These are phyloP conservation scores for Capitulum mitella DNA, from an alignment of 2,888 invertebrate genomes.

Conservation along the genomic window DNA sequence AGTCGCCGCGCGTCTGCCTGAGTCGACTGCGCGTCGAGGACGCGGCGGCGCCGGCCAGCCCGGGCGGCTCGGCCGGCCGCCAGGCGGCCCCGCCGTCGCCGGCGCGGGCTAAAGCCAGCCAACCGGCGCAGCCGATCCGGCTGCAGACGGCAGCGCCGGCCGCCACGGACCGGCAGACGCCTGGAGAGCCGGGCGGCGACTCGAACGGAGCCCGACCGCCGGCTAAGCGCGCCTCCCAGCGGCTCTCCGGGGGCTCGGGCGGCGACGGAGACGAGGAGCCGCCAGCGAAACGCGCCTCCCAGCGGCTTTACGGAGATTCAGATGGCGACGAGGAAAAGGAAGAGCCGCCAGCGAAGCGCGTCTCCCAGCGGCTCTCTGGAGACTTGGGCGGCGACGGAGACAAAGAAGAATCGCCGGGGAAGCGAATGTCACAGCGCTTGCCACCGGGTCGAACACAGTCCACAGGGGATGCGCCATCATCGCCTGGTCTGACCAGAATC, in stretches of 20 bases:
- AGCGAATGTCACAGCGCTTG: not conserved
- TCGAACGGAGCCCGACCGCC: not conserved
- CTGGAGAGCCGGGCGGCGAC: not conserved
- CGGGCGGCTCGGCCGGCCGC: no score
- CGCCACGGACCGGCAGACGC: no score
- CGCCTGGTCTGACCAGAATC: no score
- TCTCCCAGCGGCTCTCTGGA: not conserved
- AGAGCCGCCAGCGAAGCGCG: not conserved
- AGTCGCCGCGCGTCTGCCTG: not conserved
- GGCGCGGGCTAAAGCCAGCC: not conserved
- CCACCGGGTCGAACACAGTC: no score
- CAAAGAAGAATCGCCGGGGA: not conserved
- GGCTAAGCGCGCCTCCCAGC: not conserved
- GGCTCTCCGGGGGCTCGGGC: not conserved
- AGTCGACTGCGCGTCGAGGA: not conserved
- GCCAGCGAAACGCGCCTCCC: not conserved
- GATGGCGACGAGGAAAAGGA: not conserved
- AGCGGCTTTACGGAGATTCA: not conserved
- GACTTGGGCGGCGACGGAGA: no score
- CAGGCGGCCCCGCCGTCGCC: not conserved
- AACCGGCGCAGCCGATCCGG: not conserved
- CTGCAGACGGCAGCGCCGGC: no score
- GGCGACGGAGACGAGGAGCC: not conserved
- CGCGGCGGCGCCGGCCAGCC: slow-evolving; percentile 10
- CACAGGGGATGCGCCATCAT: no score